Conservation (phyloP, 2,888 invertebrate genomes). For the Nomada hirtipes region DNA sequence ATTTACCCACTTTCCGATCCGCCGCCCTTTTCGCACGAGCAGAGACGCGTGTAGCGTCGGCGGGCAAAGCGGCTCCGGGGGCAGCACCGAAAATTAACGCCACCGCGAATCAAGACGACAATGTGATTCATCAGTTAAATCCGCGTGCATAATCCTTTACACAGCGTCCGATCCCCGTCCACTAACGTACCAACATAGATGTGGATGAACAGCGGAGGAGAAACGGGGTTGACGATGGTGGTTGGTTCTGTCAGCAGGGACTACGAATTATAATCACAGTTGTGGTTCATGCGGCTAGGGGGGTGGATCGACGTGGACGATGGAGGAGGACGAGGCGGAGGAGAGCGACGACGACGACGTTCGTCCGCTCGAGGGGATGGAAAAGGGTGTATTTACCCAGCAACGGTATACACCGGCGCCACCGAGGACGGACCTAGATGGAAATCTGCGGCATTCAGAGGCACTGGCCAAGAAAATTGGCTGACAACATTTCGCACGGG, state of each 20-base stretch:
- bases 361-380: conserved; percentile 74
- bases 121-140: conserved; percentile 85
- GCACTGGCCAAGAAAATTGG: conserved; percentile 85
- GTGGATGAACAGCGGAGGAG: conserved; percentile 45
- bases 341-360: conserved; percentile 62
- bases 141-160: conserved; percentile 85
- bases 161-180: conserved; percentile 77
- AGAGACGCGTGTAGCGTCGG: neutral
- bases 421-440: conserved; percentile 80
- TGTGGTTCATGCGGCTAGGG: conserved; percentile 80
- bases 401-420: conserved; percentile 68
- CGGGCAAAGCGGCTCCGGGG: neutral
- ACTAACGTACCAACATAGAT: conserved; percentile 53
- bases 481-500: conserved; percentile 83
- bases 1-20: neutral
- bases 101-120: conserved; percentile 84
- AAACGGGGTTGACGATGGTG: conserved; percentile 55
- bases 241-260: conserved; percentile 73
- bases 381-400: conserved; percentile 77
- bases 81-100: conserved; percentile 82
- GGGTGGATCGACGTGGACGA: conserved; percentile 56
- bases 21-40: conserved; percentile 3
- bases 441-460: conserved; percentile 84
- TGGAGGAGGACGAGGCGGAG: conserved; percentile 29
- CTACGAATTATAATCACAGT: conserved; percentile 84